Evolutionary conservation across 2,113 vertebrate genomes (phyloP).

Genomic region (Ondatra zibethicus): DNA sequence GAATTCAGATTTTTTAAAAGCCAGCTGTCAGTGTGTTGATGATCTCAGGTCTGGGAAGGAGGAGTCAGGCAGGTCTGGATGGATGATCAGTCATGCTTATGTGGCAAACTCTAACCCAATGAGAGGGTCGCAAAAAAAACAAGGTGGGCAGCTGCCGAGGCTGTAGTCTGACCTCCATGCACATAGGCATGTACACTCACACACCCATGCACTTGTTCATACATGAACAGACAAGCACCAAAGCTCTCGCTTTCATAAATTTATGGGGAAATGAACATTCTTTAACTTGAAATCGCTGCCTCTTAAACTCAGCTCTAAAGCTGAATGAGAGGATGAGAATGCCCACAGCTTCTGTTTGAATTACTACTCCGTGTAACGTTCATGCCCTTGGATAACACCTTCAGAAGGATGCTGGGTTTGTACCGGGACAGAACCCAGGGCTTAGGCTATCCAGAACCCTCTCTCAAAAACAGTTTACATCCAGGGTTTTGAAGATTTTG

Average conservation of each 20-base stretch:
- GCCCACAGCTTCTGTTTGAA: background rate
- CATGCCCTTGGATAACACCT: background rate
- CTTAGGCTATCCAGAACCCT: background rate
- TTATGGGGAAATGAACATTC: background rate
- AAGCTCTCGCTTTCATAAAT: background rate
- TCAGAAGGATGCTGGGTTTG: background rate
- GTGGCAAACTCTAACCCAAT: background rate
- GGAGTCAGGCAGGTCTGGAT: background rate
- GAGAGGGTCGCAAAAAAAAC: background rate
- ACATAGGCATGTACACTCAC: too few relatives aligned
- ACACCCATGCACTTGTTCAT: background rate
- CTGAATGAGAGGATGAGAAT: conserved; percentile 38
- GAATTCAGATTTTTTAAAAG: background rate
- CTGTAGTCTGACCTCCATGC: background rate
- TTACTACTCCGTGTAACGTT: background rate
- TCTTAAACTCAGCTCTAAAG: background rate
- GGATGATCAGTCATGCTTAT: background rate
- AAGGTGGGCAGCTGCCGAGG: background rate
- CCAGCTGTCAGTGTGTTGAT: background rate
- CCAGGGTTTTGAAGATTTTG: background rate
- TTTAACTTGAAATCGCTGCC: conserved; percentile 9
- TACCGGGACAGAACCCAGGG: background rate
- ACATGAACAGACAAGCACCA: background rate
- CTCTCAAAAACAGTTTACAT: background rate
- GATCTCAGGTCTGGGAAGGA: background rate